Evolutionary conservation across 37 sponge, comb jelly and placozoan species (phyloP).

Genomic region (Eunapius fragilis): DNA sequence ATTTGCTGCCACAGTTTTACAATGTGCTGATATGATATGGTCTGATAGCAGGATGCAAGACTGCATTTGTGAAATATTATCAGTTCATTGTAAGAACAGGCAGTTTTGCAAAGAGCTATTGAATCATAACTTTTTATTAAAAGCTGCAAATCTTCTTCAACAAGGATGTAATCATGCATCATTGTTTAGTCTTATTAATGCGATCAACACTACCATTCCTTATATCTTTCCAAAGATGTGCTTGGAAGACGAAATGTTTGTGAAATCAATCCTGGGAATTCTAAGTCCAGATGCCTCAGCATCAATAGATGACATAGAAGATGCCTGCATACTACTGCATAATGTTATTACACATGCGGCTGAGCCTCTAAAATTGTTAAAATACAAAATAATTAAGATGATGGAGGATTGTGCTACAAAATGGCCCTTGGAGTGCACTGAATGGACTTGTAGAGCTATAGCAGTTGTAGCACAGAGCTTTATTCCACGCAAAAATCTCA

Average conservation of each 20-base stretch:
- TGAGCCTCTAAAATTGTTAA: background rate
- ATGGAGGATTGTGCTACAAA: slow-evolving; percentile 24
- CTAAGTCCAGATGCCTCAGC: background rate
- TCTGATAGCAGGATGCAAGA: slow-evolving; percentile 17
- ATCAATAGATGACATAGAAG: background rate
- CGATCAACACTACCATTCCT: background rate
- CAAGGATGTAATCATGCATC: background rate
- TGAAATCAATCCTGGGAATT: background rate
- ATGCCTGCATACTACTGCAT: background rate
- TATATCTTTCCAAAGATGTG: background rate
- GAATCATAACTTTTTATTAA: background rate
- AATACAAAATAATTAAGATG: slow-evolving; percentile 3
- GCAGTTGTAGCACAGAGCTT: slow-evolving; percentile 1
- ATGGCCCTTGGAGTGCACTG: slow-evolving; percentile 10
- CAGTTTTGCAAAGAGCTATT: slow-evolving; percentile 8
- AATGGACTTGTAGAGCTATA: slow-evolving; percentile 35
- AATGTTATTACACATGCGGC: no score
- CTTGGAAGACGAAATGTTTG: background rate
- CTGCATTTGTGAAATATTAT: slow-evolving; percentile 40
- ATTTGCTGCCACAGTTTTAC: slow-evolving; percentile 8
- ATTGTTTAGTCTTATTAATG: no score
- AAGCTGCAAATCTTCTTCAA: slow-evolving; percentile 3
- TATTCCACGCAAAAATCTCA: no score
- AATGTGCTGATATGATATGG: slow-evolving; percentile 34
- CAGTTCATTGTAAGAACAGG: slow-evolving; percentile 5